These are phyloP conservation scores for Channa striata DNA, from an alignment of 2,797 vertebrate species.

Conservation along the genomic window DNA sequence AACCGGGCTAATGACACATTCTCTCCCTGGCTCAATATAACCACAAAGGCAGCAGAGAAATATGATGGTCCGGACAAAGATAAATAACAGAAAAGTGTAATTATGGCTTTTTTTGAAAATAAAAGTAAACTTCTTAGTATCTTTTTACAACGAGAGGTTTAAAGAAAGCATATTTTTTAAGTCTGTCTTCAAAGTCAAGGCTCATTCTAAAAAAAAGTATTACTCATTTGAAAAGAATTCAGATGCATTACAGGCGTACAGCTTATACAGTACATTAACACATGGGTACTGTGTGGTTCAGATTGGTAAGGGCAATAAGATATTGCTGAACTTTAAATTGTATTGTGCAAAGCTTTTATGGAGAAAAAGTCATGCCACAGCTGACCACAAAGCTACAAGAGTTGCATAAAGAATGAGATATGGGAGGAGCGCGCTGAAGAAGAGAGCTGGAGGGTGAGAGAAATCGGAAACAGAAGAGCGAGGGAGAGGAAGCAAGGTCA, in stretches of 20 bases:
- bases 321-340: slow-evolving; percentile 4
- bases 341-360: slow-evolving; percentile 1
- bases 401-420: slow-evolving; percentile 16
- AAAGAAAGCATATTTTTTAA: slow-evolving; percentile 13
- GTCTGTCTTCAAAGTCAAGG: background rate
- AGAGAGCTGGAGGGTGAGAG: slow-evolving; percentile 19
- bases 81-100: slow-evolving; percentile 18
- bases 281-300: background rate
- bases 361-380: slow-evolving; percentile 30
- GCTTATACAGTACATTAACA: background rate
- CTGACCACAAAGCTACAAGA: slow-evolving; percentile 10
- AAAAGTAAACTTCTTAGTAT: slow-evolving; percentile 41
- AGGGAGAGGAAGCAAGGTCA: slow-evolving; percentile 38
- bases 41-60: slow-evolving; percentile 51
- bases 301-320: slow-evolving; percentile 3
- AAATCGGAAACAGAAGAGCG: slow-evolving; percentile 35
- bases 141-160: slow-evolving; percentile 19
- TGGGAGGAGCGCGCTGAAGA: slow-evolving; percentile 12
- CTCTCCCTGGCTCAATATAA: slow-evolving; percentile 12
- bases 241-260: background rate
- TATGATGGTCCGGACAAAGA: slow-evolving; percentile 48
- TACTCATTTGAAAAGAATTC: slow-evolving; percentile 12
- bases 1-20: slow-evolving; percentile 37
- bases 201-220: background rate
- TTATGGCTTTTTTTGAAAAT: slow-evolving; percentile 55